Conservation (phyloP, 2,797 vertebrate species). For the Phoeniculus purpureus region DNA sequence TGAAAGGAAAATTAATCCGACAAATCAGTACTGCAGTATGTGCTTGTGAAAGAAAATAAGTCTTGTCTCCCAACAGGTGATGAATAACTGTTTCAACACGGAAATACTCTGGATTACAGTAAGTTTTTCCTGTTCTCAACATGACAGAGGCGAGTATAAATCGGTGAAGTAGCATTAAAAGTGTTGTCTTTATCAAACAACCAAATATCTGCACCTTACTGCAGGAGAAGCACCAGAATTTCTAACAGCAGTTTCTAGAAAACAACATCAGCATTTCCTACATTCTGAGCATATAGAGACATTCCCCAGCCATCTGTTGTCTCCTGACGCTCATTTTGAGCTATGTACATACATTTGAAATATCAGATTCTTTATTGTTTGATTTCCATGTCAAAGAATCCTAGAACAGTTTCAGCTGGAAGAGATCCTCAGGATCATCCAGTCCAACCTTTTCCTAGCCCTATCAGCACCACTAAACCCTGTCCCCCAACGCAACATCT, state of each 20-base stretch:
- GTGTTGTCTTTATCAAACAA: background rate
- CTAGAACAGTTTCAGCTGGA: too few relatives aligned
- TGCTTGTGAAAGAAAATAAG: background rate
- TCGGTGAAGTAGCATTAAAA: background rate
- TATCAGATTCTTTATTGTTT: background rate
- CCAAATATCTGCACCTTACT: background rate
- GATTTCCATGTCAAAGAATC: background rate
- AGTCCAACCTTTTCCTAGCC: too few relatives aligned
- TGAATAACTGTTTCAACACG: background rate
- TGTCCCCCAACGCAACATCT: too few relatives aligned
- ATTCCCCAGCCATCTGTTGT: background rate
- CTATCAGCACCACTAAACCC: too few relatives aligned
- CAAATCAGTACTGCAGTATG: background rate
- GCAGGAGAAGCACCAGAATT: background rate
- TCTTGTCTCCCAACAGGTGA: background rate
- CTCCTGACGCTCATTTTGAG: background rate
- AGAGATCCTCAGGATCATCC: too few relatives aligned
- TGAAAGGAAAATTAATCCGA: background rate
- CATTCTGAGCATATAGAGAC: background rate
- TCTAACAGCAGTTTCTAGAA: background rate
- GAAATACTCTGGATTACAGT: background rate
- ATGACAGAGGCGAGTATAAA: background rate
- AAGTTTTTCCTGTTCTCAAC: background rate
- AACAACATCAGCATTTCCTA: background rate
- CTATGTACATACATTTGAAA: background rate